Evolutionary conservation across 2,888 invertebrate species (phyloP).

Genomic region (Doris montereyensis): DNA sequence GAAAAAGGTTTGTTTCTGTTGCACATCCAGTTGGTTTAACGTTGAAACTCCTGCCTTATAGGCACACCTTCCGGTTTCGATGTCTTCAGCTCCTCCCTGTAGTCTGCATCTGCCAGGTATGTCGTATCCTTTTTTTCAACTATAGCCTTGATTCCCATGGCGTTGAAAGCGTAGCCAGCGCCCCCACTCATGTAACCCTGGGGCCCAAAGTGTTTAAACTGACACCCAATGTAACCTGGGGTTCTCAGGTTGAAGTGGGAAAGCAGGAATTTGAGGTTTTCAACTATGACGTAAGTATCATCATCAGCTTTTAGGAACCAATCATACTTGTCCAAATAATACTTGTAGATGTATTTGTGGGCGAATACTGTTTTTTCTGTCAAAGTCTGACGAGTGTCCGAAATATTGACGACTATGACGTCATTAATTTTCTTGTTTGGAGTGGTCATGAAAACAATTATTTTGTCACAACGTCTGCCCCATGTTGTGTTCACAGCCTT

Average conservation of each 20-base stretch:
- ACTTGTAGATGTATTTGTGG: neutral
- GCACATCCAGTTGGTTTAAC: slow-evolving; percentile 4
- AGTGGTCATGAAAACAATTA: neutral
- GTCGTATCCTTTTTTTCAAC: neutral
- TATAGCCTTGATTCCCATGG: neutral
- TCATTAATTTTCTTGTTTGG: neutral
- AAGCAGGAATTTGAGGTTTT: slow-evolving; percentile 29
- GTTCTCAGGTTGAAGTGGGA: slow-evolving; percentile 7
- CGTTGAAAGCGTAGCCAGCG: neutral
- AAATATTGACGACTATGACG: neutral
- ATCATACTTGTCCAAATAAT: slow-evolving; percentile 19
- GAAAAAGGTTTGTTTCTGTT: neutral
- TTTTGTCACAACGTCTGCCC: slow-evolving; percentile 12
- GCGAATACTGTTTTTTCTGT: neutral
- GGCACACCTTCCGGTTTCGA: slow-evolving; percentile 14
- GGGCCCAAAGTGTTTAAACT: neutral
- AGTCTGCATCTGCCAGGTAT: neutral
- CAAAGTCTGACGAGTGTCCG: neutral
- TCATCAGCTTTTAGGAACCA: slow-evolving; percentile 42
- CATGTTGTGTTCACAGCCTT: slow-evolving; percentile 10
- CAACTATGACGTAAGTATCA: slow-evolving; percentile 36
- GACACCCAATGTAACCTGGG: slow-evolving; percentile 33
- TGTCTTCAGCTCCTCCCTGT: slow-evolving; percentile 20
- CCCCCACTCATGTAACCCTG: slow-evolving; percentile 14
- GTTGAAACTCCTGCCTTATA: slow-evolving; percentile 28